Base-by-base conservation (phyloP, 2,113 vertebrate genomes). In the Corythornis cristatus region DNA sequence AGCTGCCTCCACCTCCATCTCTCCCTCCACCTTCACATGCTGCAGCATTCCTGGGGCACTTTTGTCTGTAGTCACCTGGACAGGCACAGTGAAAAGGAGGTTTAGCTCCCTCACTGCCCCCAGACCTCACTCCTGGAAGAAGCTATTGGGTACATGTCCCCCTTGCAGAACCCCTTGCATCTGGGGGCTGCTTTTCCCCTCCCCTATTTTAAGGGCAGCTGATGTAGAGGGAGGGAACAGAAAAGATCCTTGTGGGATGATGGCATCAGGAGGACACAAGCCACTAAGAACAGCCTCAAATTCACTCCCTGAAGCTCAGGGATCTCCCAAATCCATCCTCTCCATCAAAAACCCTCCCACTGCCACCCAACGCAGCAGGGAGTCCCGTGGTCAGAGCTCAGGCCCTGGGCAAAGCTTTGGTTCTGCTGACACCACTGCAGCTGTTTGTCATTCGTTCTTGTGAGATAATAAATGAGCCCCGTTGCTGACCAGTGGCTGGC, bases 381-480 rank as follows among this genome's bases (percentile, higher is more conserved):
- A 95, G 61, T 77, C 82, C 35, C 4, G 0, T 0, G 0, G 67
- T 68, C 82, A 88, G 81, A 88, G 90, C 82, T 94, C 90, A 68
- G 65, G 83, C 76, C 73, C 68, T 84, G 81, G 83, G 54, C 65
- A 93, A 86, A 88, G 86, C 90, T 94, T 90, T 83, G 88, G 90
- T 92, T 93, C 90, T 93, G 92, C 77, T 88, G 88, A 88, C 15
- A 1, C 84, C 84, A 33, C 90, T 81, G 81, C 80, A 94, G 95
- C 68, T 92, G 61, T 92, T 4, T 68, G 76, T 93, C 50, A 4
- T 56, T 85, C 67, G 4, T 80, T 80, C 67, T 42, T 78, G 60
- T 88, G 77, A 94, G 86, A 91, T 25, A 96, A 96, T 96, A 96
- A 96, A 96, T 20, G 86, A 96, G 92, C 73, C 86, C 79, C 2